Conservation (phyloP, 1,140 invertebrate species). For the Cyrtorhinus lividipennis region DNA sequence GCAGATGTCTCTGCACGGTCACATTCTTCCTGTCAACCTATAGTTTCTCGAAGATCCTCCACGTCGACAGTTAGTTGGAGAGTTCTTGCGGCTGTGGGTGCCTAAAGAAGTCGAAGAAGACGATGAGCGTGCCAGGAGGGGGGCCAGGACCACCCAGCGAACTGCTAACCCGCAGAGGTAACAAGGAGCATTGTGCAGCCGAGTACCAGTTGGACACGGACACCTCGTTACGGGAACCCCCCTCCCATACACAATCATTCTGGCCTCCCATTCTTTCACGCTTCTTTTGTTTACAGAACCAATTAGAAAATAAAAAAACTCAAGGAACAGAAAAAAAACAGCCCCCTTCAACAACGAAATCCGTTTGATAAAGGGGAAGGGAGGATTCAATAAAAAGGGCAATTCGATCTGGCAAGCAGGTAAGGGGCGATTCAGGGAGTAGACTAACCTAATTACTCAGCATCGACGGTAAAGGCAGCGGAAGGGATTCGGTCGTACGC, state of each 20-base stretch:
- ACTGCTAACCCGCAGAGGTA: neutral
- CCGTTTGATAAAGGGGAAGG: too few relatives aligned
- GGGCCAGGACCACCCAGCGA: conserved; percentile 1
- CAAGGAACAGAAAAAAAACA: neutral
- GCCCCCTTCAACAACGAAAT: too few relatives aligned
- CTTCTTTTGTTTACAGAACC: conserved; percentile 4
- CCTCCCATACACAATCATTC: neutral
- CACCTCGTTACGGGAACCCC: neutral
- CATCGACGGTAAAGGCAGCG: neutral
- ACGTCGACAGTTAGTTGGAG: too few relatives aligned
- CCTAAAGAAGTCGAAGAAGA: too few relatives aligned
- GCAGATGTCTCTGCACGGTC: too few relatives aligned
- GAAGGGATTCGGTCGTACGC: neutral
- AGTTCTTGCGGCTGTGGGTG: too few relatives aligned
- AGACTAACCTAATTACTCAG: neutral
- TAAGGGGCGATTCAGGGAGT: neutral
- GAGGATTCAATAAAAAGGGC: neutral
- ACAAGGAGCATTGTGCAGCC: neutral
- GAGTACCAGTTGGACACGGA: conserved; percentile 6
- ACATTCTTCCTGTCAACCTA: too few relatives aligned
- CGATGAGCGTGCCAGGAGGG: too few relatives aligned
- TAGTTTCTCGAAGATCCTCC: too few relatives aligned
- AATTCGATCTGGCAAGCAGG: neutral
- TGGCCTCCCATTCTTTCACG: neutral
- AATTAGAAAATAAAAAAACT: neutral